These are phyloP conservation scores for Hofmannophila pseudospretella DNA, from an alignment of 2,888 invertebrate species.

Conservation along the genomic window DNA sequence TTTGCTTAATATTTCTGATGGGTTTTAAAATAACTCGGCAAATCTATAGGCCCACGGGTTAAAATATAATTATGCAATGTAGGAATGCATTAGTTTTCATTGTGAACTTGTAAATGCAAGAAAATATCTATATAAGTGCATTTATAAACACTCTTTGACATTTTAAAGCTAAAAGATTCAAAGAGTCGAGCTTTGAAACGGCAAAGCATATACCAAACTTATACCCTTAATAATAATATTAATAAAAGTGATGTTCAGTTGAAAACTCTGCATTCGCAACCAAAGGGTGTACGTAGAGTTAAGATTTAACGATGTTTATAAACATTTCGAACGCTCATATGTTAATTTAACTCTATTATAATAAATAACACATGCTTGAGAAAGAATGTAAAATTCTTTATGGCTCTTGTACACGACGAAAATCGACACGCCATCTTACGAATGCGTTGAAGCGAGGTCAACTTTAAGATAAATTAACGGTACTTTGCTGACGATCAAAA, in stretches of 20 bases:
- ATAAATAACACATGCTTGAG: constrained; percentile 38
- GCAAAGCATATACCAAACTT: constrained; percentile 7
- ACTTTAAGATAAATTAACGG: too few relatives aligned
- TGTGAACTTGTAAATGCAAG: constrained; percentile 18
- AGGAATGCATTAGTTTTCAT: constrained; percentile 39
- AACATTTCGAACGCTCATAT: constrained; percentile 42
- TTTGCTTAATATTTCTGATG: constrained; percentile 19
- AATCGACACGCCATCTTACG: constrained; percentile 12
- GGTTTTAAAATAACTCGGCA: constrained; percentile 27
- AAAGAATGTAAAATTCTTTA: constrained; percentile 25
- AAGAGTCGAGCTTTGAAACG: constrained; percentile 8
- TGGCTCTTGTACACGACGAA: constrained; percentile 24
- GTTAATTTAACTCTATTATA: constrained; percentile 27
- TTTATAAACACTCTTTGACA: constrained; percentile 11
- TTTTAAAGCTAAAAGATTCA: constrained; percentile 12
- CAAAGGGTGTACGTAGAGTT: constrained; percentile 34
- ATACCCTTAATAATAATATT: constrained; percentile 6
- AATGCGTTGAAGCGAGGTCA: not conserved
- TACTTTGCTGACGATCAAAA: too few relatives aligned
- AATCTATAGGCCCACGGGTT: constrained; percentile 19
- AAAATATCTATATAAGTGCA: constrained; percentile 12
- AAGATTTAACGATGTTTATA: constrained; percentile 42
- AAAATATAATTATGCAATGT: constrained; percentile 17
- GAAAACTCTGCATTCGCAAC: constrained; percentile 33
- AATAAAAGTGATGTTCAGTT: constrained; percentile 13